Conservation (phyloP, 1,140 invertebrate genomes). For the Micrasema minimum region DNA sequence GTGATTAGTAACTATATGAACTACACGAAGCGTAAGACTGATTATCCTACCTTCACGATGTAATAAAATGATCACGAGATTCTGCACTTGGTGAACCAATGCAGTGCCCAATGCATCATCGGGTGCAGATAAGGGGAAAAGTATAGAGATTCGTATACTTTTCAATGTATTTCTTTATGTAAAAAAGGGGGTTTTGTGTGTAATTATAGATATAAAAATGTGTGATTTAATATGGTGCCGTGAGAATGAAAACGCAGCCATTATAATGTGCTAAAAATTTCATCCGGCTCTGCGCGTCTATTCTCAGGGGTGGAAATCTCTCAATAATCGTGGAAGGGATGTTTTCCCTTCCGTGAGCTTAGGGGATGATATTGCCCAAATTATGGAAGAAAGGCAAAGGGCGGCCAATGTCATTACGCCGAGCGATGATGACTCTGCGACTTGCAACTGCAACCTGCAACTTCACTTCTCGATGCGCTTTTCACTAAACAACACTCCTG, state of each 20-base stretch:
- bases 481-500: constrained; percentile 40
- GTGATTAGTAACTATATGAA: no score
- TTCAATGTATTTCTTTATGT: no score
- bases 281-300: neutral
- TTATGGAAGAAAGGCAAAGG: constrained; percentile 42
- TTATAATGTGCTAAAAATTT: constrained; percentile 1
- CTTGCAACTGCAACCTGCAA: neutral
- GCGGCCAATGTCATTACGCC: constrained; percentile 45
- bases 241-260: neutral
- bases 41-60: no score
- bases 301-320: constrained; percentile 29
- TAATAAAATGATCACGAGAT: no score
- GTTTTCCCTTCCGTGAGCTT: constrained; percentile 25
- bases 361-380: constrained; percentile 48
- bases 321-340: constrained; percentile 28
- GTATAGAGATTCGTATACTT: no score
- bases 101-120: no score
- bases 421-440: constrained; percentile 36
- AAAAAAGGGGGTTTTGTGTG: no score
- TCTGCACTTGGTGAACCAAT: no score
- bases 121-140: no score
- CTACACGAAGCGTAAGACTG: no score
- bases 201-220: no score
- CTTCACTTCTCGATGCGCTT: constrained; percentile 33
- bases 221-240: neutral